Evolutionary conservation across 2,888 invertebrate species (phyloP), one percentile per base, ranked within the genome.

Genomic region (Nymphalis polychloros): DNA sequence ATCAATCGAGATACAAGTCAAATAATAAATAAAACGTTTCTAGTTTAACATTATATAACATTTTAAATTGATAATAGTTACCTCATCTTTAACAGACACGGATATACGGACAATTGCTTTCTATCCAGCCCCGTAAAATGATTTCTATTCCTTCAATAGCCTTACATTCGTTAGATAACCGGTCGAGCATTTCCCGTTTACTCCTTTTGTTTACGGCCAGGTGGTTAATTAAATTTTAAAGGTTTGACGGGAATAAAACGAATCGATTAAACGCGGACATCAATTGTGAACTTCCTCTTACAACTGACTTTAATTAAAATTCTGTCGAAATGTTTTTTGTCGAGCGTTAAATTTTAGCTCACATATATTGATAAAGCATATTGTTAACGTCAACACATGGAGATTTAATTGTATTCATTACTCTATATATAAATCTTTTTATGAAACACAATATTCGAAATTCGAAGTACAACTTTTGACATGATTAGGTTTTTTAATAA

Each of bases 171-270:
- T 65, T 63, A 60, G 67, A 47, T 70, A 67, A 64, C 68, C 23
- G 62, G 49, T 63, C 67, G 59, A 64, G 64, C 47, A 59, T 55
- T 63, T 72, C 65, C 67, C 66, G 57, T 66, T 68, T 61, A 66
- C 59, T 70, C 70, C 69, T 65, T 72, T 73, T 74, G 75, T 76
- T 75, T 74, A 67, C 75, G 79, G 80, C 80, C 87, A 87, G 86
- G 86, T 87, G 85, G 83, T 78, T 89, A 88, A 90, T 90, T 87
- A 83, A 87, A 86, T 88, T 86, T 84, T 81, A 82, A 86, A 83
- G 83, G 80, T 78, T 82, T 83, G 80, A 84, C 85, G 81, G 80
- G 79, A 79, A 80, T 79, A 78, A 77, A 81, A 68, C 77, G 76
- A 83, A 85, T 84, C 79, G 79, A 84, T 85, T 82, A 69, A 72